Evolutionary conservation across 1,140 invertebrate genomes (phyloP).

Genomic region (Uloborus diversus): DNA sequence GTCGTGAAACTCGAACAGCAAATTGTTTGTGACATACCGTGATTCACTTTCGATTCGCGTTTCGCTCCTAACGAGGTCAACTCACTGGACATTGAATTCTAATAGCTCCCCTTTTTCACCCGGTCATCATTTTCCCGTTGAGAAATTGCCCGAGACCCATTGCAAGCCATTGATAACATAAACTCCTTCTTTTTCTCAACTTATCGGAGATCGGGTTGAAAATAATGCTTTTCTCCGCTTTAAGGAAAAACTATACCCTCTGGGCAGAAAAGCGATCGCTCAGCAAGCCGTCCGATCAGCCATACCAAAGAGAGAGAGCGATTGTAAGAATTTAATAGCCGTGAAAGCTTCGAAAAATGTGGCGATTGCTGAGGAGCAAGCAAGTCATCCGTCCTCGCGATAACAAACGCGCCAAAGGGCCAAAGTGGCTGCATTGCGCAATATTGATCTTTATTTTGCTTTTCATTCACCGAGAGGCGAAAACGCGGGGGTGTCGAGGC

Average conservation of each 20-base stretch:
- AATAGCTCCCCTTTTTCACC: neutral
- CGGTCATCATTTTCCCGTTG: constrained; percentile 1
- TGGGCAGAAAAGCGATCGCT: neutral
- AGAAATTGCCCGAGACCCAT: neutral
- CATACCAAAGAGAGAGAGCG: constrained; percentile 21
- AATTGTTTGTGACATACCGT: too few relatives aligned
- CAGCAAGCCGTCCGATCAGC: neutral
- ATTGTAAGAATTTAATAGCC: constrained; percentile 54
- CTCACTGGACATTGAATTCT: neutral
- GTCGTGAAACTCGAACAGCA: too few relatives aligned
- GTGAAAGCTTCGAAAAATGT: constrained; percentile 54
- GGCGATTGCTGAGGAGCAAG: constrained; percentile 25
- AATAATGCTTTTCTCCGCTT: constrained; percentile 2
- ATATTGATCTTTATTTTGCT: constrained; percentile 53
- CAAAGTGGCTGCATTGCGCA: constrained; percentile 53
- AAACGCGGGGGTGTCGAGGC: neutral
- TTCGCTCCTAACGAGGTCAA: neutral
- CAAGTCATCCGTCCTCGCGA: constrained; percentile 38
- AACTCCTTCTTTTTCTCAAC: constrained; percentile 31
- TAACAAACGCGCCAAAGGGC: constrained; percentile 44
- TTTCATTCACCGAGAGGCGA: neutral
- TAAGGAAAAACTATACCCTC: neutral
- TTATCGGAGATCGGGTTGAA: constrained; percentile 14
- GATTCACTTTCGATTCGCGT: too few relatives aligned
- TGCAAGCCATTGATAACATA: constrained; percentile 2